These are phyloP conservation scores for Drosophila setifemur DNA, from an alignment of 1,140 invertebrate genomes.

Conservation along the genomic window DNA sequence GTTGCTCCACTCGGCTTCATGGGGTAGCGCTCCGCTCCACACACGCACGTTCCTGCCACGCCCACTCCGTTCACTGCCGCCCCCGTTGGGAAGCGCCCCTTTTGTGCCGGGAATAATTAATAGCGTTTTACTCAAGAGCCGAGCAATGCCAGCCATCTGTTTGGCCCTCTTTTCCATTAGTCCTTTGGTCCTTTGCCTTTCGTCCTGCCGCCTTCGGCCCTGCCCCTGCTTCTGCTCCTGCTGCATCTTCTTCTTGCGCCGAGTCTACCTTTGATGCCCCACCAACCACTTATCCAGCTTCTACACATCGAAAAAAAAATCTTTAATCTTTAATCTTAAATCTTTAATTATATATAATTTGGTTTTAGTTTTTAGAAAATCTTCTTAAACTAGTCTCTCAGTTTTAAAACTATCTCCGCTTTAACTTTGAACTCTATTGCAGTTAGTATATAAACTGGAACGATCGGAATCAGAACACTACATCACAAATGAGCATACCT, in stretches of 20 bases:
- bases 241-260: too few species aligned
- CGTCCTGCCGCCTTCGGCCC: too few species aligned
- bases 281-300: too few species aligned
- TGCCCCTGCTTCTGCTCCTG: too few species aligned
- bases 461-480: too few species aligned
- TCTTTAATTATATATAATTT: not conserved
- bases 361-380: not conserved
- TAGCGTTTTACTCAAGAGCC: slow-evolving; percentile 76
- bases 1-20: slow-evolving; percentile 18
- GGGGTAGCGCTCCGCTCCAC: slow-evolving; percentile 32
- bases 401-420: too few species aligned
- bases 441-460: too few species aligned
- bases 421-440: too few species aligned
- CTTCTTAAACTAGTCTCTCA: too few species aligned
- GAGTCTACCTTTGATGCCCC: slow-evolving; percentile 3
- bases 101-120: slow-evolving; percentile 63
- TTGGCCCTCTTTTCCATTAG: slow-evolving; percentile 37
- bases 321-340: not conserved
- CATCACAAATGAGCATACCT: too few species aligned
- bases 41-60: slow-evolving; percentile 16
- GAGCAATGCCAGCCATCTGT: slow-evolving; percentile 76
- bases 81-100: not conserved
- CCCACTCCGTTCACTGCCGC: not conserved
- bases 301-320: not conserved
- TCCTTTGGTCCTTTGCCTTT: slow-evolving; percentile 2